Percentiles rank a stretch among this genome's conserved stretches.
phyloP scores from a whole-genome alignment of 1,140 invertebrate genomes.

The Drosophila nigrodunni region DNA sequence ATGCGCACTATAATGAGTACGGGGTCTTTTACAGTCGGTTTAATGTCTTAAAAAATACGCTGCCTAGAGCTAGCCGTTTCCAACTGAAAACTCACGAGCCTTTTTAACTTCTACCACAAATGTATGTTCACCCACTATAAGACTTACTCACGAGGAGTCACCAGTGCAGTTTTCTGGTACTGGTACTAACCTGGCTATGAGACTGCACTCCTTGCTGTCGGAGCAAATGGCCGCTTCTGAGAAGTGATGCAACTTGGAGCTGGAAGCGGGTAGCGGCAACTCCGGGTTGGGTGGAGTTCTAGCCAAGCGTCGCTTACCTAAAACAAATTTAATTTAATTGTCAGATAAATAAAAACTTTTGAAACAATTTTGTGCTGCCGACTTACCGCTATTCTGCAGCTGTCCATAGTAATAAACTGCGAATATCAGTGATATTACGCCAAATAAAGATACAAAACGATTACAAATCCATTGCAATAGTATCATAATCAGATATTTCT shows the following conservation, averaged over 20 bases:
- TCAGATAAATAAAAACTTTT: neutral
- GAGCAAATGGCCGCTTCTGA: conserved; percentile 65
- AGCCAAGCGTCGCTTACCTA: conserved; percentile 20
- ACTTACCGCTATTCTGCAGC: conserved; percentile 15
- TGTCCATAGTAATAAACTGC: conserved; percentile 27
- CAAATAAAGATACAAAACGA: conserved; percentile 20
- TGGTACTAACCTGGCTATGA: conserved; percentile 48
- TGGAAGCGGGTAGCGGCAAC: conserved; percentile 58
- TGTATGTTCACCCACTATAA: too few relatives aligned
- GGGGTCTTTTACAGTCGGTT: too few relatives aligned
- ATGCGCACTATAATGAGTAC: too few relatives aligned
- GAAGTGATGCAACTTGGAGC: conserved; percentile 56
- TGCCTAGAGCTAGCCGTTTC: too few relatives aligned
- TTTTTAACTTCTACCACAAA: too few relatives aligned
- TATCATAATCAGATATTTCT: conserved; percentile 4
- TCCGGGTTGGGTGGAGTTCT: conserved; percentile 58
- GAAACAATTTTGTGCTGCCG: neutral
- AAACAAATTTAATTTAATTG: neutral
- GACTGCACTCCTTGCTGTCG: conserved; percentile 64
- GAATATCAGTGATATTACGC: conserved; percentile 13
- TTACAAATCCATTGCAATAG: conserved; percentile 19
- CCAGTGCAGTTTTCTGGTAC: neutral
- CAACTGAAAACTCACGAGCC: too few relatives aligned
- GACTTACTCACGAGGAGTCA: too few relatives aligned
- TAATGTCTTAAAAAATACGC: too few relatives aligned